A percentile compares a stretch with the other conserved stretches of the same genome.
These are phyloP conservation scores for Halichoeres trimaculatus DNA, from an alignment of 2,113 vertebrate genomes.

Conservation along the genomic window DNA sequence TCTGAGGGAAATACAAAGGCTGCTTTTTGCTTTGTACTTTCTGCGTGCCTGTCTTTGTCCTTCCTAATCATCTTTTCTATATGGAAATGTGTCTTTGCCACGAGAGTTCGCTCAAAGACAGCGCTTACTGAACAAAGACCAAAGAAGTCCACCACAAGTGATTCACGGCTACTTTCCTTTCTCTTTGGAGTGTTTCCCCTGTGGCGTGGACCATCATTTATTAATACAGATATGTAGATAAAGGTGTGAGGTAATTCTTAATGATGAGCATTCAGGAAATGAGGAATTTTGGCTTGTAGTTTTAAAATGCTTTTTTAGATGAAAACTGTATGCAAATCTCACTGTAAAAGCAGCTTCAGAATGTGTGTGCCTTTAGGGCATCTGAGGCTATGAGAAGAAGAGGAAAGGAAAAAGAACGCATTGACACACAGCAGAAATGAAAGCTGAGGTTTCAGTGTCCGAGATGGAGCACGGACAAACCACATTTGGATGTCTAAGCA, in stretches of 20 bases:
- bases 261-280: background rate
- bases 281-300: conserved; percentile 32
- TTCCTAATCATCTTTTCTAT: conserved; percentile 68
- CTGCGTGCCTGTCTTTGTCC: conserved; percentile 66
- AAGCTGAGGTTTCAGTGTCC: conserved; percentile 59
- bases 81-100: conserved; percentile 70
- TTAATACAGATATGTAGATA: conserved; percentile 49
- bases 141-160: conserved; percentile 47
- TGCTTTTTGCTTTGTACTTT: conserved; percentile 76
- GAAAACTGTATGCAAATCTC: conserved; percentile 6
- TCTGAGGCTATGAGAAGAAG: conserved; percentile 31
- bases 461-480: conserved; percentile 61
- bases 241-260: conserved; percentile 31
- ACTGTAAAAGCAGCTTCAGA: conserved; percentile 6
- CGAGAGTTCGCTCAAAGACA: conserved; percentile 63
- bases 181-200: conserved; percentile 22
- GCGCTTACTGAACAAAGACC: conserved; percentile 57
- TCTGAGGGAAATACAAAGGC: conserved; percentile 75
- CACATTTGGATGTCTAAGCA: conserved; percentile 58
- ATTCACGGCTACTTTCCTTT: conserved; percentile 42
- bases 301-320: background rate
- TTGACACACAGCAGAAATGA: conserved; percentile 34
- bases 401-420: conserved; percentile 10
- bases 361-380: conserved; percentile 12
- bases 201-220: conserved; percentile 39